Evolutionary conservation across 2,797 vertebrate species (phyloP).

Genomic region (Melanogrammus aeglefinus): DNA sequence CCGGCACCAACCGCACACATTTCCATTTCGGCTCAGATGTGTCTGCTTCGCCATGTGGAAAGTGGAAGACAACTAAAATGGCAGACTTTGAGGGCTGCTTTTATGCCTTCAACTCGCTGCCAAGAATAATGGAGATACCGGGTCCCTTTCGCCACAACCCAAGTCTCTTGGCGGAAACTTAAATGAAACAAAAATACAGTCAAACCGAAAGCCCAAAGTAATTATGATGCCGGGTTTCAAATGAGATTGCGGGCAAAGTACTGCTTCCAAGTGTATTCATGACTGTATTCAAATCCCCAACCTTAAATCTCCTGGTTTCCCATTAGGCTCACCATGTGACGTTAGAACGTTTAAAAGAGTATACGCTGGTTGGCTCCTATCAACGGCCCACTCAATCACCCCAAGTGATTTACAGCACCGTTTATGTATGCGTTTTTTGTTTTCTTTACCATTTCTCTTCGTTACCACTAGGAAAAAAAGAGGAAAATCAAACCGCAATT

Average conservation of each 20-base stretch:
- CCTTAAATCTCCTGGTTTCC: background rate
- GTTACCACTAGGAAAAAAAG: no score
- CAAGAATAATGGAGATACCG: background rate
- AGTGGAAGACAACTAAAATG: conserved; percentile 53
- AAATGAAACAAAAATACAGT: conserved; percentile 20
- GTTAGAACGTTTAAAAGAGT: background rate
- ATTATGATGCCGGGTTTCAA: conserved; percentile 14
- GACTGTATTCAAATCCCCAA: background rate
- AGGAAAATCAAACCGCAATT: background rate
- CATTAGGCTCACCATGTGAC: background rate
- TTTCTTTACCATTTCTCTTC: no score
- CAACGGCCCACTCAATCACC: background rate
- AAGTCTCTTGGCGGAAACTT: conserved; percentile 13
- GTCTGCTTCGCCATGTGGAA: conserved; percentile 47
- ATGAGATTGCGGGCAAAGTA: background rate
- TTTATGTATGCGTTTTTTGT: no score
- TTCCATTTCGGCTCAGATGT: conserved; percentile 36
- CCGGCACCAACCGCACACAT: conserved; percentile 16
- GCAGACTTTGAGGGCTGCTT: conserved; percentile 15
- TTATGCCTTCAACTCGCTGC: background rate
- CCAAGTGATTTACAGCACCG: no score
- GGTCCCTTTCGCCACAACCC: background rate
- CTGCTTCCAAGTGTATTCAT: background rate
- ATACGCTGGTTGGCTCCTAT: background rate
- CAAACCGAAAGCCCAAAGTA: conserved; percentile 14